These are phyloP conservation scores for Crotalus horridus DNA, from an alignment of 2,113 vertebrate genomes.

Conservation along the genomic window DNA sequence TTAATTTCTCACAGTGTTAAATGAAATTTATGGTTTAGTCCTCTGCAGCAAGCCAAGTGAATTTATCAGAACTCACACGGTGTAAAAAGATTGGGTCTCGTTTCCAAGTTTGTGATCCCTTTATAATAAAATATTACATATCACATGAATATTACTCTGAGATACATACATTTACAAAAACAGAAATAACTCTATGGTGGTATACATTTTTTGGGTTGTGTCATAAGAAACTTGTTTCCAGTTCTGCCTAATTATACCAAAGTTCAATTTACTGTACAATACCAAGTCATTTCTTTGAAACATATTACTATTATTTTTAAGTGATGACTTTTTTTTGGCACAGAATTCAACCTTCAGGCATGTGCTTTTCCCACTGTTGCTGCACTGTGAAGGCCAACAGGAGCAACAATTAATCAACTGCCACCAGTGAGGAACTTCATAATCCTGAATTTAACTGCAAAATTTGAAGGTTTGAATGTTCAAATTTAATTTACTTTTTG, in stretches of 20 bases:
- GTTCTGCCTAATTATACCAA: background rate
- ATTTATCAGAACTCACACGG: background rate
- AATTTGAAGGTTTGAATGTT: background rate
- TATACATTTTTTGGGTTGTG: background rate
- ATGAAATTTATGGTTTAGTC: background rate
- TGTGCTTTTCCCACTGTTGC: background rate
- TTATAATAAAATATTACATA: background rate
- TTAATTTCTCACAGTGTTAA: background rate
- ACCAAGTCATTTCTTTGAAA: background rate
- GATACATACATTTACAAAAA: background rate
- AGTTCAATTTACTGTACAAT: background rate
- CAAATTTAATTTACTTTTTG: background rate
- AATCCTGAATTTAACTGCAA: background rate
- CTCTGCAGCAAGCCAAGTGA: background rate
- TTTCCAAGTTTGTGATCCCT: background rate
- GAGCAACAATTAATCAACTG: background rate
- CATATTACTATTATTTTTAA: background rate
- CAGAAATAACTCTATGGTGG: background rate
- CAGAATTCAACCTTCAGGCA: background rate
- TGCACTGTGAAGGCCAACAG: background rate
- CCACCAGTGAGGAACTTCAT: background rate
- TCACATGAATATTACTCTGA: background rate
- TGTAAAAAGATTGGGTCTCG: background rate
- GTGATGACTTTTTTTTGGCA: background rate
- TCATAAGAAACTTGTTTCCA: background rate